phyloP scores from a whole-genome alignment of 2,888 invertebrate species.

The Drosophila meridiana region DNA sequence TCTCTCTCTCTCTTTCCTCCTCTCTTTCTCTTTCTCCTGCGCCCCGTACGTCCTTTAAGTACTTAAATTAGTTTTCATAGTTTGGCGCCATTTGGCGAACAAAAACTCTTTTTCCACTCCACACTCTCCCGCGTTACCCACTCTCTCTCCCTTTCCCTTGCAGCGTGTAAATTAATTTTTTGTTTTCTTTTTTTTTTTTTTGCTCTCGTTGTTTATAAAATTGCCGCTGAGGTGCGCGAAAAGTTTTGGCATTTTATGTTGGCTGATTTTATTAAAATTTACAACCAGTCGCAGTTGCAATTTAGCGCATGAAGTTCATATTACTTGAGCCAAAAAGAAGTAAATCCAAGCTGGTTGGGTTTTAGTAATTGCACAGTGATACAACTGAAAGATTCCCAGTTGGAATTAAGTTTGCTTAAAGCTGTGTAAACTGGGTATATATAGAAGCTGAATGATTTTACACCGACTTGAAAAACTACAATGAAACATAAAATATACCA shows the following conservation, averaged over 20 bases:
- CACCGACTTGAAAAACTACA: not conserved
- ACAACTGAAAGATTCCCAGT: not conserved
- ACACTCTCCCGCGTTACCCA: too few species aligned
- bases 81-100: slow-evolving; percentile 55
- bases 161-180: slow-evolving; percentile 68
- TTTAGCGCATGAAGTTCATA: slow-evolving; percentile 33
- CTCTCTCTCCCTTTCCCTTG: not conserved
- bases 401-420: not conserved
- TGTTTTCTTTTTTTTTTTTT: slow-evolving; percentile 5
- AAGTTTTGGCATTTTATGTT: slow-evolving; percentile 61
- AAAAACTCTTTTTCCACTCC: not conserved
- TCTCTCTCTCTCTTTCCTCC: not conserved
- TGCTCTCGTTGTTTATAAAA: slow-evolving; percentile 55
- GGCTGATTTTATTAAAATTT: slow-evolving; percentile 68
- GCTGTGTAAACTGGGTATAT: not conserved
- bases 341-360: not conserved
- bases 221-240: slow-evolving; percentile 63
- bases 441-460: not conserved
- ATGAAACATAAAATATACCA: too few species aligned
- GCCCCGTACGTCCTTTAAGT: slow-evolving; percentile 51
- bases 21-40: not conserved
- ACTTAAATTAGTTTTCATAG: slow-evolving; percentile 78
- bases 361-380: not conserved
- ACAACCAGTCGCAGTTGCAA: slow-evolving; percentile 44
- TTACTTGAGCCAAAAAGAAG: not conserved